Evolutionary conservation across 2,113 vertebrate species (phyloP).

Genomic region (Progne subis): DNA sequence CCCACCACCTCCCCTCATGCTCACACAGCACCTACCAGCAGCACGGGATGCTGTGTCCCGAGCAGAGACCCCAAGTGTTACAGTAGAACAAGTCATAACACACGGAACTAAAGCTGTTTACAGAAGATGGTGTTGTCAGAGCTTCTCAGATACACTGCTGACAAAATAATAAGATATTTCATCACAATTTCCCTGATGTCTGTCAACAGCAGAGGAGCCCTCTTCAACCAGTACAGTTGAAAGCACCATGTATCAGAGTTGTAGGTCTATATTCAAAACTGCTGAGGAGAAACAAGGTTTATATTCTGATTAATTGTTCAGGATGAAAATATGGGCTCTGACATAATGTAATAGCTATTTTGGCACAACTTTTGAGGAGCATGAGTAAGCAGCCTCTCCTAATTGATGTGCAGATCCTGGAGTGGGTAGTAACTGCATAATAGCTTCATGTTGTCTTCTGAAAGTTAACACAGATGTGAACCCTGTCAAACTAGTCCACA

Average conservation of each 20-base stretch:
- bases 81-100: not conserved
- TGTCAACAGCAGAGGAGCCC: not conserved
- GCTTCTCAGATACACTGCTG: not conserved
- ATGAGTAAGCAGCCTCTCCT: slow-evolving; percentile 66
- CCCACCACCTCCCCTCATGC: not conserved
- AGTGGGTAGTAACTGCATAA: slow-evolving; percentile 61
- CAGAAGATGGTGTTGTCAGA: not conserved
- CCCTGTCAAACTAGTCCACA: slow-evolving; percentile 1
- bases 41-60: not conserved
- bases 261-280: not conserved
- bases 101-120: slow-evolving; percentile 2
- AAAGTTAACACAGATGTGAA: slow-evolving; percentile 55
- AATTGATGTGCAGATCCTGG: slow-evolving; percentile 63
- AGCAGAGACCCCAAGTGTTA: not conserved
- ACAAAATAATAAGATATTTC: not conserved
- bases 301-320: slow-evolving; percentile 42
- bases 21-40: slow-evolving; percentile 25
- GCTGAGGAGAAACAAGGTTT: slow-evolving; percentile 25
- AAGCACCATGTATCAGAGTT: not conserved
- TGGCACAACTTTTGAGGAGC: slow-evolving; percentile 65
- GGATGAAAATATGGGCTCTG: slow-evolving; percentile 50
- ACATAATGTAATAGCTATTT: slow-evolving; percentile 64
- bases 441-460: slow-evolving; percentile 48
- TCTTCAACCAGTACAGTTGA: not conserved
- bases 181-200: not conserved